A percentile compares a stretch with the other conserved stretches of the same genome.
Evolutionary conservation across 2,888 invertebrate species (phyloP).

Genomic region (Eubasilissa splendida): DNA sequence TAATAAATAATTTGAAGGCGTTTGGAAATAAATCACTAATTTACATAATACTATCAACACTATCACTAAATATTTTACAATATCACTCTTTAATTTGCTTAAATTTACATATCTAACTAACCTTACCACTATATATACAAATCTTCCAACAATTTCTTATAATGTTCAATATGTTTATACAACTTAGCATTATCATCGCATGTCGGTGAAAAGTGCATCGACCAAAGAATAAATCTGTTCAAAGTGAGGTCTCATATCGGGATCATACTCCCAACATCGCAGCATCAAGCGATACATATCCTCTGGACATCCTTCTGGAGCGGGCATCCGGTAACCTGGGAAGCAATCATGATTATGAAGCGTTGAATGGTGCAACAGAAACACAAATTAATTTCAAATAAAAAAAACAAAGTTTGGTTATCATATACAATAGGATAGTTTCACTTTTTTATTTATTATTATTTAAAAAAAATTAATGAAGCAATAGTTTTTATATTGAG

Average conservation of each 20-base stretch:
- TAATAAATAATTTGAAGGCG: no score
- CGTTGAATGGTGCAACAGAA: no score
- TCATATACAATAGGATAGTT: no score
- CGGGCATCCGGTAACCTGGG: constrained; percentile 93
- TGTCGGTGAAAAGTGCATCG: constrained; percentile 75
- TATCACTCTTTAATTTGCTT: constrained; percentile 24
- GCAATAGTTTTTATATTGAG: no score
- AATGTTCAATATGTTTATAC: not conserved
- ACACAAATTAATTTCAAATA: no score
- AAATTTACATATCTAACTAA: constrained; percentile 11
- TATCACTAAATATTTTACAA: constrained; percentile 19
- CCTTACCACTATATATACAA: constrained; percentile 9
- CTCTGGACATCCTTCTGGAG: constrained; percentile 89
- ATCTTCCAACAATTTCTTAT: not conserved
- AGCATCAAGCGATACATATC: constrained; percentile 93
- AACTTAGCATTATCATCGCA: constrained; percentile 44
- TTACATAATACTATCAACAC: not conserved
- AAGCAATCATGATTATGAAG: constrained; percentile 11
- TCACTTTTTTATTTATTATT: no score
- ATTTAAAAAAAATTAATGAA: no score
- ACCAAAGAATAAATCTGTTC: constrained; percentile 88
- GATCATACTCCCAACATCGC: constrained; percentile 94
- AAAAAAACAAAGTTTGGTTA: no score
- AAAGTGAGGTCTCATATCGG: constrained; percentile 93
- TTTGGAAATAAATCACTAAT: not conserved